These are phyloP conservation scores for Nipponia nippon DNA, from an alignment of 2,113 vertebrate genomes.

Conservation along the genomic window DNA sequence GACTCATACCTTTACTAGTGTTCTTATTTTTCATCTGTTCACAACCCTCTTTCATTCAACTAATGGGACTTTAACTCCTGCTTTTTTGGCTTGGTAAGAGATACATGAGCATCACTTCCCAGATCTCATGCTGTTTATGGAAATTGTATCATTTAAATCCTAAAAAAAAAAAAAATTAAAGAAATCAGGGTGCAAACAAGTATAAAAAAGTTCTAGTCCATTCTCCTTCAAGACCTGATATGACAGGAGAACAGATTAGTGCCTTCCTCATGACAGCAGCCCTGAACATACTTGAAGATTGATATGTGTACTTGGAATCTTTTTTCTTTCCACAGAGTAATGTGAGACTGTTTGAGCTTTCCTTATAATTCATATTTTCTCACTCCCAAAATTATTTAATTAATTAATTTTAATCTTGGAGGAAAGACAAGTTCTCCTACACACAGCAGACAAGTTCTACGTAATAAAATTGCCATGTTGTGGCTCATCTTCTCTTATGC, in stretches of 20 bases:
- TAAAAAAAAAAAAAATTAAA: neutral
- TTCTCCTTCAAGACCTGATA: neutral
- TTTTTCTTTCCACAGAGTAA: neutral
- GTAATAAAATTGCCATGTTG: neutral
- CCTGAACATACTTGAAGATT: neutral
- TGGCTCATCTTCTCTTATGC: neutral
- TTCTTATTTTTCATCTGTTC: neutral
- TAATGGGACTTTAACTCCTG: neutral
- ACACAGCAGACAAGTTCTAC: neutral
- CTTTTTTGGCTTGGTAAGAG: neutral
- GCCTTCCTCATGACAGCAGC: neutral
- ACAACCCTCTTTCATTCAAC: neutral
- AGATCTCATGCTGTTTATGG: neutral
- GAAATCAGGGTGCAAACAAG: neutral
- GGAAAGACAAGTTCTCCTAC: neutral
- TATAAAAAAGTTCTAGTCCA: neutral
- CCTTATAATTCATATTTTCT: neutral
- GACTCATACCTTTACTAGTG: neutral
- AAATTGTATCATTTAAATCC: neutral
- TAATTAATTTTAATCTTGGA: neutral
- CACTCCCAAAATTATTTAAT: neutral
- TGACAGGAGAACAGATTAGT: neutral
- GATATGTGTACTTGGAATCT: neutral
- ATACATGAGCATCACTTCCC: neutral
- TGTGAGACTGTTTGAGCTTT: neutral